Percentiles rank a stretch among this genome's conserved stretches.
These are phyloP conservation scores for Pyrocoelia pectoralis DNA, from an alignment of 2,888 invertebrate species.

Conservation along the genomic window DNA sequence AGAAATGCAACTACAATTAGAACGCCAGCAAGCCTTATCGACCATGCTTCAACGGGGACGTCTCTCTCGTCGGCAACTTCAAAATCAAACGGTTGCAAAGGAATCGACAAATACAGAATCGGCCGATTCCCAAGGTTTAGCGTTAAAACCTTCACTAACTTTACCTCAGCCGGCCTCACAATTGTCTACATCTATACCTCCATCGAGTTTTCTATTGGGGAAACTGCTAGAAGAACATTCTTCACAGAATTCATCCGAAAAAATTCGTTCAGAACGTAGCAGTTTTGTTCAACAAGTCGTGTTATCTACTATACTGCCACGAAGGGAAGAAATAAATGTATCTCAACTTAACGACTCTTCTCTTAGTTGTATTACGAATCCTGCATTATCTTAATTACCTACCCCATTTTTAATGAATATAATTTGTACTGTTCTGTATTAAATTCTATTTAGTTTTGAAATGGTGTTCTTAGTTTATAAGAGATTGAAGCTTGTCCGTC, in stretches of 20 bases:
- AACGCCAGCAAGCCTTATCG: slow-evolving; percentile 86
- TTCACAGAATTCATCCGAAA: slow-evolving; percentile 65
- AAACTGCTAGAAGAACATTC: slow-evolving; percentile 61
- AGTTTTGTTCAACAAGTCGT: slow-evolving; percentile 76
- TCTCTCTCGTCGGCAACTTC: slow-evolving; percentile 82
- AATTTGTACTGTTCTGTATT: no score
- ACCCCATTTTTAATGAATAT: slow-evolving; percentile 7
- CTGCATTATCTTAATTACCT: no score
- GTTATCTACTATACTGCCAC: slow-evolving; percentile 61
- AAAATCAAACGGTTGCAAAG: slow-evolving; percentile 55
- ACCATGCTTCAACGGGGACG: slow-evolving; percentile 90
- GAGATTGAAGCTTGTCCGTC: no score
- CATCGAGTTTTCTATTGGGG: slow-evolving; percentile 55
- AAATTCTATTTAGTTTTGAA: no score
- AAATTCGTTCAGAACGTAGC: slow-evolving; percentile 69
- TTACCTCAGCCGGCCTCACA: slow-evolving; percentile 49
- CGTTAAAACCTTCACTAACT: slow-evolving; percentile 55
- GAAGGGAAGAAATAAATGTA: slow-evolving; percentile 3
- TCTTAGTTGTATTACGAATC: no score
- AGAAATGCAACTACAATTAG: slow-evolving; percentile 94
- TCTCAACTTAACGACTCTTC: neutral
- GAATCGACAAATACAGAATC: slow-evolving; percentile 57
- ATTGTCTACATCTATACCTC: slow-evolving; percentile 50
- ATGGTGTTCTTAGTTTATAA: no score
- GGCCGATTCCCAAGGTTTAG: slow-evolving; percentile 47